Conservation (phyloP, 92 coral and sea anemone genomes). For the Epizoanthus illoricatus region DNA sequence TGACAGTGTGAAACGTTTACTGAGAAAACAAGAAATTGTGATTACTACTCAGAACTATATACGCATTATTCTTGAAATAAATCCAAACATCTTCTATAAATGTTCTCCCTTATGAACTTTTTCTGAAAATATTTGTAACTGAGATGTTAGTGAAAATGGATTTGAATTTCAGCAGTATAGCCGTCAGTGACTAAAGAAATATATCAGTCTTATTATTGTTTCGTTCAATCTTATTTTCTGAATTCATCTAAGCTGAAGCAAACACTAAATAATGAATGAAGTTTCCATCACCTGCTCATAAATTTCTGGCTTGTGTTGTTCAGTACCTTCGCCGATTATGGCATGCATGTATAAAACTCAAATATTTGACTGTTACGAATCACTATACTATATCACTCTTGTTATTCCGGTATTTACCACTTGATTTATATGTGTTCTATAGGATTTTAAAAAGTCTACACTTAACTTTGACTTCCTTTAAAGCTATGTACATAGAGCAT, state of each 20-base stretch:
- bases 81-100: too few relatives aligned
- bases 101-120: too few relatives aligned
- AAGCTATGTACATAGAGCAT: too few relatives aligned
- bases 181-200: not conserved
- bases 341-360: too few relatives aligned
- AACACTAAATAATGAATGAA: slow-evolving; percentile 30
- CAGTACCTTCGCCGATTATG: not conserved
- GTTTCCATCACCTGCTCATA: slow-evolving; percentile 36
- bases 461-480: not conserved
- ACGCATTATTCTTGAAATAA: too few relatives aligned
- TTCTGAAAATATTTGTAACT: not conserved
- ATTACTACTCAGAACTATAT: too few relatives aligned
- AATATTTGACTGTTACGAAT: too few relatives aligned
- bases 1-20: slow-evolving; percentile 38
- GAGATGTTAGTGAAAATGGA: not conserved
- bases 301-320: not conserved
- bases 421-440: not conserved
- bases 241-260: slow-evolving; percentile 30
- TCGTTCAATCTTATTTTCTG: slow-evolving; percentile 33
- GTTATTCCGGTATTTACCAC: not conserved
- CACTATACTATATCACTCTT: not conserved
- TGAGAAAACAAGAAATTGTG: slow-evolving; percentile 3
- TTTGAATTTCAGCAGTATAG: slow-evolving; percentile 6
- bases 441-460: not conserved
- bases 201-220: slow-evolving; percentile 23